phyloP scores from a whole-genome alignment of 2,113 vertebrate genomes.

The Dolichallabes microphthalmus region DNA sequence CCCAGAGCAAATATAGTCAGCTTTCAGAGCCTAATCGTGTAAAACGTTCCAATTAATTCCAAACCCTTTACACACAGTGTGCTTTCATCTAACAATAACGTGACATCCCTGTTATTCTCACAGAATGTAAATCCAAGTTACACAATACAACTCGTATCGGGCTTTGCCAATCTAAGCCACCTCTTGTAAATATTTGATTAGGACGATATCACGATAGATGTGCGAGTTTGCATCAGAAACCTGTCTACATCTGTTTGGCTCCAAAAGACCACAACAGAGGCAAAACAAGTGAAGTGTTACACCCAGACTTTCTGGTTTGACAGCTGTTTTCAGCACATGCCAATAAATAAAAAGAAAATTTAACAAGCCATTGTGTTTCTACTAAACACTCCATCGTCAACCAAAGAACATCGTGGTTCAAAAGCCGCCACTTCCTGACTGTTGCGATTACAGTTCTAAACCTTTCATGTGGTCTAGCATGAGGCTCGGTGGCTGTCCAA shows the following conservation, averaged over 20 bases:
- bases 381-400: neutral
- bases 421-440: conserved; percentile 16
- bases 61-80: neutral
- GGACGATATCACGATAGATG: neutral
- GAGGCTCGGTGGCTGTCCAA: neutral
- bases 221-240: neutral
- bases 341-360: conserved; percentile 1
- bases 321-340: neutral
- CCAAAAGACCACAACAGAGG: neutral
- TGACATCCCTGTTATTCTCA: neutral
- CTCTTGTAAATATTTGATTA: neutral
- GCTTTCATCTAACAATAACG: neutral
- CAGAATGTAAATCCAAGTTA: neutral
- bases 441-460: neutral
- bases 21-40: neutral
- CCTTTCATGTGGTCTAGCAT: conserved; percentile 30
- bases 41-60: neutral
- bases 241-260: neutral
- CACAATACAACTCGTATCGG: neutral
- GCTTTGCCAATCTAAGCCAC: conserved; percentile 8
- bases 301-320: conserved; percentile 27
- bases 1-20: neutral
- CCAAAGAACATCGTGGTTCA: neutral
- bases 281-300: conserved; percentile 8
- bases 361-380: conserved; percentile 5